Evolutionary conservation across 2,888 invertebrate species (phyloP).

Genomic region (Clostera curtula): DNA sequence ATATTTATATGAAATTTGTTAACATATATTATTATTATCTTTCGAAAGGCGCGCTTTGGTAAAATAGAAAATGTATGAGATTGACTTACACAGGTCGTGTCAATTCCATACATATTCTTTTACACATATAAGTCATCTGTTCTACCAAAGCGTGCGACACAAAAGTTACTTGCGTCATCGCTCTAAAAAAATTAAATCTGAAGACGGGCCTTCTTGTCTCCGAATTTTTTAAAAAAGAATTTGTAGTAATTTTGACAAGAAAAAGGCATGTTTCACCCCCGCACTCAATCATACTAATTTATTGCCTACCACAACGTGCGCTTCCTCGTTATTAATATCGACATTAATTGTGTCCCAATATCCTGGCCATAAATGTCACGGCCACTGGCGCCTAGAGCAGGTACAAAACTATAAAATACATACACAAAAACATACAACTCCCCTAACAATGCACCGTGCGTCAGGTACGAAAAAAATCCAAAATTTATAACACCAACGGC

Average conservation of each 20-base stretch:
- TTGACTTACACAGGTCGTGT: too few species aligned
- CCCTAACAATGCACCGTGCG: conserved; percentile 56
- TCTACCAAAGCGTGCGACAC: too few species aligned
- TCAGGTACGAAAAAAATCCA: conserved; percentile 45
- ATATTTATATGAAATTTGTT: too few species aligned
- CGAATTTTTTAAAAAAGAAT: too few species aligned
- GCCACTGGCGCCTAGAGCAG: conserved; percentile 71
- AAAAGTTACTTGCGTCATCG: too few species aligned
- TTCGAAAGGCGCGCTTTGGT: too few species aligned
- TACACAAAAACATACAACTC: conserved; percentile 56
- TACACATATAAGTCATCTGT: too few species aligned
- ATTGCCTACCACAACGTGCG: conserved; percentile 46
- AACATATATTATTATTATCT: too few species aligned
- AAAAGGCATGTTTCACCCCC: conserved; percentile 36
- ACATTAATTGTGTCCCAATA: conserved; percentile 71
- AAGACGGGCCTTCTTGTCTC: too few species aligned
- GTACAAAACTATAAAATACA: conserved; percentile 56
- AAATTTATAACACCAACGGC: conserved; percentile 68
- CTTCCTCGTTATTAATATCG: conserved; percentile 69
- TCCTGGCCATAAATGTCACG: conserved; percentile 70
- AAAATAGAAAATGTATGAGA: too few species aligned
- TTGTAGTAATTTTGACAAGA: conserved; percentile 58
- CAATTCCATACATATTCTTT: too few species aligned
- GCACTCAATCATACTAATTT: conserved; percentile 55
- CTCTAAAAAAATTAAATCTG: too few species aligned